Evolutionary conservation across 2,888 invertebrate species (phyloP), one percentile per base, ranked within the genome.

Genomic region (Cerastis rubricosa): DNA sequence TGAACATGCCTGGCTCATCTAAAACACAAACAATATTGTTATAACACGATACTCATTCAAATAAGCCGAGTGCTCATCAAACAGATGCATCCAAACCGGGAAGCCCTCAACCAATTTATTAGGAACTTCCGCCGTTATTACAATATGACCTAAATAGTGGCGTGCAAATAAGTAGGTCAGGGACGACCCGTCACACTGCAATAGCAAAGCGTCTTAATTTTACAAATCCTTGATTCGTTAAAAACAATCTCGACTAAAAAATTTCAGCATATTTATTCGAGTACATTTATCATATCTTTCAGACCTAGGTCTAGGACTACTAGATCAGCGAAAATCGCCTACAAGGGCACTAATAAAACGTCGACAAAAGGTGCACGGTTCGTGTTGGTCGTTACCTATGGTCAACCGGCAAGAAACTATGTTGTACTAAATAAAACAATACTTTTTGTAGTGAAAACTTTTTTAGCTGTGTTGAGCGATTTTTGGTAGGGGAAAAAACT

Each of bases 1-100:
- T 98, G 91, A 98, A 97, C 97, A 98, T 98, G 51, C 99, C 99
- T 2, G 98, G 98, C 93, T 99, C 98, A 90, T 98, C 98, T 97
- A 96, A 59, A 83, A 82, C 64, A 81, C 40, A 25, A 7, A 54
- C 22, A 6, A 40, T 5, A 22, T n/a, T 43, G 43, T 12, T 71
- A 25, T 29, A 54, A 22, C 22, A 19, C 43, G n/a, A 51, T 54
- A 35, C 6, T n/a, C 49, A 54, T 80, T 80, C 14, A n/a, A 65
- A 65, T 17, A 47, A 51, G 65, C 65, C 54, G 80, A 47, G n/a
- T 63, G n/a, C 5, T 67, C 45, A 35, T 47, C n/a, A 79, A 75
- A 67, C 77, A 51, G 40, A 66, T 66, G 45, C 40, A 29, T 66
- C 9, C 12, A n/a, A 57, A 71, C n/a, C 83, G 83, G 72, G 72